These are phyloP conservation scores for Copidosoma aretas DNA, from an alignment of 2,888 invertebrate species.

Conservation along the genomic window DNA sequence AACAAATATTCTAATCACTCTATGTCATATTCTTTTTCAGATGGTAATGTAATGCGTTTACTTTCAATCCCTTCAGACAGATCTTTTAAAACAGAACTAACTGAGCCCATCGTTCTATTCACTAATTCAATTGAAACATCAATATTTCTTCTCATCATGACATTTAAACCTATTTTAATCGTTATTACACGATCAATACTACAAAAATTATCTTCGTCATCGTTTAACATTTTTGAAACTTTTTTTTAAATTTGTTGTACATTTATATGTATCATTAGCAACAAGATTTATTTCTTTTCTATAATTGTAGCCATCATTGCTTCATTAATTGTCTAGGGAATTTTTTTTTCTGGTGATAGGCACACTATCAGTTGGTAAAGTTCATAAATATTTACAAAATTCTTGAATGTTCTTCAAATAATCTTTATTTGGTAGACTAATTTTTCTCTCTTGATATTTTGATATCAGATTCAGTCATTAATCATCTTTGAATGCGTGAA, in stretches of 20 bases:
- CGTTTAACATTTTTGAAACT: constrained; percentile 7
- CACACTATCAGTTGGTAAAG: constrained; percentile 25
- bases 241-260: constrained; percentile 15
- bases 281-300: constrained; percentile 41
- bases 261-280: constrained; percentile 9
- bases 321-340: constrained; percentile 50
- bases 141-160: constrained; percentile 49
- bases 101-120: constrained; percentile 46
- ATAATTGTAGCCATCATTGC: constrained; percentile 46
- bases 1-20: constrained; percentile 45
- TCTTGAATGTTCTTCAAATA: constrained; percentile 12
- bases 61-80: constrained; percentile 35
- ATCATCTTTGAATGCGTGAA: too few relatives aligned
- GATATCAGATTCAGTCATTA: constrained; percentile 11
- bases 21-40: constrained; percentile 37
- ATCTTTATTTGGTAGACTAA: constrained; percentile 12
- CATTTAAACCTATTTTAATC: constrained; percentile 7
- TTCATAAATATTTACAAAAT: constrained; percentile 15
- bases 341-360: constrained; percentile 48
- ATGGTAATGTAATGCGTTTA: constrained; percentile 38
- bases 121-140: constrained; percentile 46
- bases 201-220: constrained; percentile 7
- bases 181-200: constrained; percentile 13
- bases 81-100: constrained; percentile 35
- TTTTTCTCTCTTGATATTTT: constrained; percentile 21